A percentile compares a stretch with the other conserved stretches of the same genome.
Conservation (phyloP, 1,140 invertebrate genomes). For the Drosophila pruinosa region DNA sequence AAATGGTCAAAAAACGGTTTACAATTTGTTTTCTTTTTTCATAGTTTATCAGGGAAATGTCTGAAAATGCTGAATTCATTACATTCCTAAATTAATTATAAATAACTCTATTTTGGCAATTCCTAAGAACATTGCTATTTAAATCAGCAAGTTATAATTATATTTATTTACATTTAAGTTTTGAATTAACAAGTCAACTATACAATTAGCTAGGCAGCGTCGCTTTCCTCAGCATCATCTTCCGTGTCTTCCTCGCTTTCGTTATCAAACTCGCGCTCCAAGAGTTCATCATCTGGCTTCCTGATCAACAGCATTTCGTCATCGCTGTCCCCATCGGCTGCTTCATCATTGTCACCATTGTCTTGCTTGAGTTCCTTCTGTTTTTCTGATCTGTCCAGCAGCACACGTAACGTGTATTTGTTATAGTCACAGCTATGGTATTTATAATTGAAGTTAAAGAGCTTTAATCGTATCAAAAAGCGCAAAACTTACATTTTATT, state of each 20-base stretch:
- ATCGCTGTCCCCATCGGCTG: constrained; percentile 47
- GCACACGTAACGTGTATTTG: constrained; percentile 89
- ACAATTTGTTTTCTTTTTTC: too few species aligned
- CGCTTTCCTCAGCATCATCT: constrained; percentile 16
- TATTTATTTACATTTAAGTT: constrained; percentile 7
- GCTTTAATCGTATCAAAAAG: neutral
- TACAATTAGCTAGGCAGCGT: neutral
- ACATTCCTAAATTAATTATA: too few species aligned
- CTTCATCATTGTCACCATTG: neutral
- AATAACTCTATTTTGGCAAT: too few species aligned
- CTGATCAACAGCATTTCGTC: constrained; percentile 69
- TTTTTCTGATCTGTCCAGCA: constrained; percentile 85
- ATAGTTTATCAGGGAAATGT: too few species aligned
- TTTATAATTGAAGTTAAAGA: neutral
- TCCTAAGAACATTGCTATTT: neutral
- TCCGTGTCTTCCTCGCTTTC: constrained; percentile 52
- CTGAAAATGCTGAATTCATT: too few species aligned
- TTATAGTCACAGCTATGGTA: constrained; percentile 89
- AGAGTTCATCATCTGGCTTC: constrained; percentile 17
- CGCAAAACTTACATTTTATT: constrained; percentile 90
- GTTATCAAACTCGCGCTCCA: constrained; percentile 48
- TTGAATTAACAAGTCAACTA: constrained; percentile 1
- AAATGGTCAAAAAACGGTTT: constrained; percentile 8
- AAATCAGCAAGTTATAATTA: neutral
- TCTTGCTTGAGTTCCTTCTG: constrained; percentile 33